phyloP scores from a whole-genome alignment of 2,113 vertebrate species.

The Pseudorasbora parva region DNA sequence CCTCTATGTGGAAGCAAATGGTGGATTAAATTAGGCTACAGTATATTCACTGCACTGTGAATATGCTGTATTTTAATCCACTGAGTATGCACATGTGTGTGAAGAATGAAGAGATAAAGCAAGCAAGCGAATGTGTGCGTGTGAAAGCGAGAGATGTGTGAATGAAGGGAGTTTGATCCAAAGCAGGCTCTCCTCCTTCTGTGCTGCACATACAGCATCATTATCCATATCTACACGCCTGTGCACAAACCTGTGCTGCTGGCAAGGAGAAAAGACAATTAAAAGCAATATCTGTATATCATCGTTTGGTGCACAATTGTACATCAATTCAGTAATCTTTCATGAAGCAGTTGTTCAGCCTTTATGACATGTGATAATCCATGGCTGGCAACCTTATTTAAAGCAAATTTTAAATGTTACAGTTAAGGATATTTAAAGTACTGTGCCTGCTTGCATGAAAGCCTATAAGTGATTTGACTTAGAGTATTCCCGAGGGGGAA shows the following conservation, averaged over 20 bases:
- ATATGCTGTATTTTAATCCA: constrained; percentile 18
- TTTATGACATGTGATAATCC: background rate
- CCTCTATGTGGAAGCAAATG: background rate
- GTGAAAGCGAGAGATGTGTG: constrained; percentile 47
- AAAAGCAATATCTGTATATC: background rate
- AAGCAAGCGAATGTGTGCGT: constrained; percentile 27
- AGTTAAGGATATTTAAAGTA: too few species aligned
- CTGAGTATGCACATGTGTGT: constrained; percentile 18
- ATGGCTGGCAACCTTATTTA: background rate
- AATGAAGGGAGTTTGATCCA: constrained; percentile 24
- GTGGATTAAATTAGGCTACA: background rate
- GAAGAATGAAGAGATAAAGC: constrained; percentile 56
- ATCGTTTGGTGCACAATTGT: background rate
- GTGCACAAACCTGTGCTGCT: background rate
- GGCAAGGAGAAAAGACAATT: background rate
- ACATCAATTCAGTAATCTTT: background rate
- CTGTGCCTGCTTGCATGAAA: background rate
- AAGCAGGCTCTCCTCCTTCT: constrained; percentile 39
- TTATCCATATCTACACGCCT: background rate
- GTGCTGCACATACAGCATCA: constrained; percentile 21
- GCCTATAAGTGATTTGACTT: constrained; percentile 1
- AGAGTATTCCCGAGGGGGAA: background rate
- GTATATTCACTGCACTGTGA: background rate
- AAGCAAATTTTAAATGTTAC: background rate
- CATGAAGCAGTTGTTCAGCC: background rate